Percentiles rank a stretch among this genome's conserved stretches.
phyloP scores from a whole-genome alignment of 1,140 invertebrate genomes.

The Drosophila elegans region DNA sequence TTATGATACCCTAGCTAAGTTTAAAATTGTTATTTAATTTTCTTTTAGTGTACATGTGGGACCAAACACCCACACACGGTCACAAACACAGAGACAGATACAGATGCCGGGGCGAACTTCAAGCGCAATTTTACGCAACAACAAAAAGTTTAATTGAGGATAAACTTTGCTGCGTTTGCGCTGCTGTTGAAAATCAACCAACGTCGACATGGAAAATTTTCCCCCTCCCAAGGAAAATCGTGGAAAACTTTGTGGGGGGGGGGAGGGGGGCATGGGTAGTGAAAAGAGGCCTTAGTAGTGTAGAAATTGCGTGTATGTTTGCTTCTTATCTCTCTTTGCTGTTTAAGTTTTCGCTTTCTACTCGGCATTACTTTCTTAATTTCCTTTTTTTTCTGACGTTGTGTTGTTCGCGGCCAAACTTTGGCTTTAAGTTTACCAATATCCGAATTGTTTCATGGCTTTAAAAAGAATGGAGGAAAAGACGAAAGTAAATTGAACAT shows the following conservation, averaged over 20 bases:
- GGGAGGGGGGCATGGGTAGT: not conserved
- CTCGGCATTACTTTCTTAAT: conserved; percentile 52
- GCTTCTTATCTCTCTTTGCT: conserved; percentile 49
- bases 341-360: conserved; percentile 57
- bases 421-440: conserved; percentile 45
- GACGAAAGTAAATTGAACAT: conserved; percentile 52
- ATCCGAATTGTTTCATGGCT: not conserved
- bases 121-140: conserved; percentile 77
- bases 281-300: conserved; percentile 32
- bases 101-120: conserved; percentile 48
- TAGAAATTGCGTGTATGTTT: conserved; percentile 51
- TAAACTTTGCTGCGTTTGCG: conserved; percentile 81
- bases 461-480: conserved; percentile 2
- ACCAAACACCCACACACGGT: conserved; percentile 5
- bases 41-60: conserved; percentile 11
- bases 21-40: not conserved
- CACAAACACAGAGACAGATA: conserved; percentile 40
- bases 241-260: conserved; percentile 3
- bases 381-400: conserved; percentile 25
- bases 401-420: conserved; percentile 22
- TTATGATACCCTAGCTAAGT: no score
- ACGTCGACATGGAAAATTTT: conserved; percentile 65
- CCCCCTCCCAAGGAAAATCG: conserved; percentile 26
- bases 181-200: conserved; percentile 77
- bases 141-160: conserved; percentile 82